phyloP scores from a whole-genome alignment of 2,797 vertebrate genomes.

The Rhinoraja longicauda region DNA sequence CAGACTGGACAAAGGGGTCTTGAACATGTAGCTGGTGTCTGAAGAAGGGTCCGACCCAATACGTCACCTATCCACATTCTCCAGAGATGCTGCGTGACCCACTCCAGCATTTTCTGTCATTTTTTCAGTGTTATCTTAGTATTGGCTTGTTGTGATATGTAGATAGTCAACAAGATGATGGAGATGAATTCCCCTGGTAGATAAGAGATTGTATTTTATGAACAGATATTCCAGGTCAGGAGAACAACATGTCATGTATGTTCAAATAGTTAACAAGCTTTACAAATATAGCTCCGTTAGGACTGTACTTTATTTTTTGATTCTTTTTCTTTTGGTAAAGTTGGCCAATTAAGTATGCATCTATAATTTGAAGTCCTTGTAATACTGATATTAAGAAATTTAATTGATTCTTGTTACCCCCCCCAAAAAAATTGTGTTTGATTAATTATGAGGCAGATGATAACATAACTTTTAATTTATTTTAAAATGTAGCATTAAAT shows the following conservation, averaged over 20 bases:
- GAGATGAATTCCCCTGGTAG: too few species aligned
- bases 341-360: background rate
- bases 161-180: too few species aligned
- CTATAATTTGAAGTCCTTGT: constrained; percentile 9
- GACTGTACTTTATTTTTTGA: background rate
- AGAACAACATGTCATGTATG: background rate
- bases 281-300: background rate
- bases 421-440: background rate
- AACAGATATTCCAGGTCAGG: too few species aligned
- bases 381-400: background rate
- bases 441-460: background rate
- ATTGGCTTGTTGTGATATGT: too few species aligned
- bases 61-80: too few species aligned
- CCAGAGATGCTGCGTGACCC: too few species aligned
- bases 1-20: too few species aligned
- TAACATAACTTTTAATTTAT: background rate
- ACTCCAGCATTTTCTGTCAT: too few species aligned
- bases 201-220: too few species aligned
- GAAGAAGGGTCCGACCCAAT: too few species aligned
- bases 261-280: constrained; percentile 10
- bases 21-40: too few species aligned
- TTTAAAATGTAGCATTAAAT: constrained; percentile 3
- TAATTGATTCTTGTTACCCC: background rate
- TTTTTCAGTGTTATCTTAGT: too few species aligned
- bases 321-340: constrained; percentile 14